Base-by-base conservation (phyloP, 2,888 invertebrate species). In the Acanthosepion pharaonis region DNA sequence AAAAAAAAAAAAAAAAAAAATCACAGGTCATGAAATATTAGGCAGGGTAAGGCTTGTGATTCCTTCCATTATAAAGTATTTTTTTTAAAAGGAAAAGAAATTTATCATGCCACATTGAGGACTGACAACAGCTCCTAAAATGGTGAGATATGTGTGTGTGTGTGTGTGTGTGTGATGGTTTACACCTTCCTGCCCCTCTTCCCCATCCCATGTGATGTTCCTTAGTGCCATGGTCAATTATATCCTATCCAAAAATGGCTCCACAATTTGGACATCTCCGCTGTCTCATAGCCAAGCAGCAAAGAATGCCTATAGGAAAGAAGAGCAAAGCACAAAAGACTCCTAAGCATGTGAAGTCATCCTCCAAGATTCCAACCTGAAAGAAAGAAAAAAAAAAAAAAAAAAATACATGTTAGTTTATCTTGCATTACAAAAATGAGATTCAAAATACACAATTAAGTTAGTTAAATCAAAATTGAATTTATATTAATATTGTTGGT, bases 211-310 rank as follows among this genome's bases (percentile, higher is more conserved):
- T 78, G 78, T 33, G n/a, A 78, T 78, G 78, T 78, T n/a, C n/a
- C n/a, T 78, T n/a, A 78, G n/a, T 78, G 11, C 33, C n/a, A 78
- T 33, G 78, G 33, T 78, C 78, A 78, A 33, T 78, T 78, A 78
- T 78, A 49, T 48, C 94, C 95, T 98, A 98, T 96, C 97, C 97
- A 96, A 99, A 99, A 96, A 98, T 98, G 4, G 99, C 98, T 33
- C 98, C 98, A 97, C 99, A 99, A 97, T 99, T 99, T 4, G 98
- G 98, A 97, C 99, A 99, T 96, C 98, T 98, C 96, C 98, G 98
- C 96, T 99, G 98, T 96, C 98, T 98, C 97, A 99, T 98, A 64
- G 98, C 98, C 94, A 99, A 98, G 97, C 99, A 99, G 97, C 99
- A 99, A 20, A 99, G 97, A 95, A 99, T 98, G 92, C 99, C 99